Evolutionary conservation across 1,140 invertebrate species (phyloP).

Genomic region (Anthonomus grandis): DNA sequence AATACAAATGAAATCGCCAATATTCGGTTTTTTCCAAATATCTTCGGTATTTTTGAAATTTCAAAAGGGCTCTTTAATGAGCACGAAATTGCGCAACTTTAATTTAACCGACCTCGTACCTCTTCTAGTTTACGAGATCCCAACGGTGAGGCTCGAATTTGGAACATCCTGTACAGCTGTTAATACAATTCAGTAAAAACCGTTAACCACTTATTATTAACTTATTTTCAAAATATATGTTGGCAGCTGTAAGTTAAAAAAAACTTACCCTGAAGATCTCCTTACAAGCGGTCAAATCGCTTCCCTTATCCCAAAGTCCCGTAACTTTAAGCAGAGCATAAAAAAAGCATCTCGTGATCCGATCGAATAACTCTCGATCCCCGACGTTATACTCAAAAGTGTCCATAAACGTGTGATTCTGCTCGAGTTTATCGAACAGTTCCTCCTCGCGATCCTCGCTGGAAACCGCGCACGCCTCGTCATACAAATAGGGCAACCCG

Average conservation of each 20-base stretch:
- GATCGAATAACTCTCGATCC: constrained; percentile 52
- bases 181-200: too few species aligned
- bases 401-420: constrained; percentile 44
- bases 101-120: too few species aligned
- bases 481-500: constrained; percentile 38
- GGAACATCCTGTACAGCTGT: too few species aligned
- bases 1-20: too few species aligned
- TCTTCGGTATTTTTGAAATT: too few species aligned
- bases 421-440: constrained; percentile 41
- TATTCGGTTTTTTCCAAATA: too few species aligned
- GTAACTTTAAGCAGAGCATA: constrained; percentile 57
- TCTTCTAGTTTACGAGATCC: too few species aligned
- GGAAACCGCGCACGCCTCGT: constrained; percentile 40
- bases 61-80: too few species aligned
- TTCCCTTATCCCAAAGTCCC: constrained; percentile 41
- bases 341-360: constrained; percentile 53
- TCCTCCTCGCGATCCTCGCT: constrained; percentile 20
- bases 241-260: not conserved
- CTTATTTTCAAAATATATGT: not conserved
- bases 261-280: constrained; percentile 37
- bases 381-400: constrained; percentile 46
- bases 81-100: too few species aligned
- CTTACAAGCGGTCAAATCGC: constrained; percentile 27
- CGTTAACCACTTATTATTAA: too few species aligned
- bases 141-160: too few species aligned